Evolutionary conservation across 2,113 vertebrate genomes (phyloP).

Genomic region (Glareola pratincola): DNA sequence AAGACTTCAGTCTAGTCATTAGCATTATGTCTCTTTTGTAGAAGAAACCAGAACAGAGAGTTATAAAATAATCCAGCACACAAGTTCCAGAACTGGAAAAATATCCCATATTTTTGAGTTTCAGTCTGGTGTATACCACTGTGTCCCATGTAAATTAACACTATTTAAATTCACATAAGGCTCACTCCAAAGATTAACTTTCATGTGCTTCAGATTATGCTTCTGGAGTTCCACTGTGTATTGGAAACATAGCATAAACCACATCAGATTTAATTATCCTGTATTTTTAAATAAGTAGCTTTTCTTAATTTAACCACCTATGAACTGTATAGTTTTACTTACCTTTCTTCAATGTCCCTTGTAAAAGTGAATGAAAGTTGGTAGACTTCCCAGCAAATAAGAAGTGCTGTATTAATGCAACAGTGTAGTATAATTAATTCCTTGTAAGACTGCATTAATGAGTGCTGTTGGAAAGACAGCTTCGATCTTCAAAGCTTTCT

Average conservation of each 20-base stretch:
- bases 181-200: neutral
- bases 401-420: neutral
- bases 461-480: neutral
- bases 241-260: neutral
- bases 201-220: neutral
- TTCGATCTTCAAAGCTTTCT: neutral
- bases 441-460: neutral
- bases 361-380: neutral
- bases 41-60: neutral
- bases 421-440: neutral
- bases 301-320: neutral
- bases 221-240: neutral
- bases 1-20: neutral
- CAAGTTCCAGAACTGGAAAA: neutral
- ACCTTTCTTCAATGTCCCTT: neutral
- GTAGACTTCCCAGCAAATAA: neutral
- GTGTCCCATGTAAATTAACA: neutral
- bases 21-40: neutral
- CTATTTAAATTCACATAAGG: neutral
- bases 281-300: neutral
- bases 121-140: neutral
- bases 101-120: neutral
- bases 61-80: neutral
- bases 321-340: neutral
- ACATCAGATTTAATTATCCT: neutral